These are phyloP conservation scores for Agrotis ipsilon DNA, from an alignment of 2,888 invertebrate genomes.

Conservation along the genomic window DNA sequence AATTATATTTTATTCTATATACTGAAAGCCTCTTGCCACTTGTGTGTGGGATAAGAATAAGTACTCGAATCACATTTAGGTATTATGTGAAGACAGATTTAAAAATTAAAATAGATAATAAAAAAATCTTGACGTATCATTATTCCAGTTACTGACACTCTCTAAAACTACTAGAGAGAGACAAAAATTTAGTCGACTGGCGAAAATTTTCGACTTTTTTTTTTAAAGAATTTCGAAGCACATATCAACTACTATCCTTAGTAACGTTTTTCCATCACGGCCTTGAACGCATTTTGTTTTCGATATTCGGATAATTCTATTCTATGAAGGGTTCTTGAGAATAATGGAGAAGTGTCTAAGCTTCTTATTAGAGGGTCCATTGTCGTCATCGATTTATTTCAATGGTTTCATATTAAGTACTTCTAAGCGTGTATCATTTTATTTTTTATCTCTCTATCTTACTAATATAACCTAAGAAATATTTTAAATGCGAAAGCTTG, in stretches of 20 bases:
- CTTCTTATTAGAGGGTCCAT: neutral
- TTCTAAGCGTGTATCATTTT: neutral
- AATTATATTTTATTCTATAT: no score
- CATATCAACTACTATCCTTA: neutral
- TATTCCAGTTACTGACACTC: neutral
- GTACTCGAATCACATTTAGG: no score
- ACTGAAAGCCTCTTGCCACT: no score
- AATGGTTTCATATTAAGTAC: neutral
- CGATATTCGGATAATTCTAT: neutral
- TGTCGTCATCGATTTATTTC: neutral
- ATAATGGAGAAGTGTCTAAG: neutral
- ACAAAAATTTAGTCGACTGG: neutral
- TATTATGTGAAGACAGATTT: no score
- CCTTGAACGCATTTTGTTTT: neutral
- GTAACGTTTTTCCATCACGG: neutral
- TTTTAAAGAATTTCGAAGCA: neutral
- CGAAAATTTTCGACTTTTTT: no score
- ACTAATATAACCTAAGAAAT: no score
- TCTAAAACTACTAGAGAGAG: neutral
- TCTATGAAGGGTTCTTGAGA: neutral
- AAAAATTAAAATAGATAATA: no score
- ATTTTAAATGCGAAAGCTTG: no score
- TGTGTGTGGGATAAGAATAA: neutral
- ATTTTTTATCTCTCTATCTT: no score
- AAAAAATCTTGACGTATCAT: no score